Conservation (phyloP, 2,888 invertebrate genomes). For the Scelioninae gen. 1 region DNA sequence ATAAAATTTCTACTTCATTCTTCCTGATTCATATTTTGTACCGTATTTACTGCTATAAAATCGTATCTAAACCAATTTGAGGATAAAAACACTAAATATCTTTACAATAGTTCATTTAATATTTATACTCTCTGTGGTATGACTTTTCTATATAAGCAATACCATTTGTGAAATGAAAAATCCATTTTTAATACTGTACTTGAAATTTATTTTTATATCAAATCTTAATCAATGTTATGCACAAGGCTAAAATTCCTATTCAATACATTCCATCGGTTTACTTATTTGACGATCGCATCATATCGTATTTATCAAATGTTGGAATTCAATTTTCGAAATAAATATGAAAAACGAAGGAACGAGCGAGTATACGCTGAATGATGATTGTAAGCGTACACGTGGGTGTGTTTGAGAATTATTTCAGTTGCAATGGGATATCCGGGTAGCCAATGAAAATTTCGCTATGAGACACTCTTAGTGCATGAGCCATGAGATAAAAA, state of each 20-base stretch:
- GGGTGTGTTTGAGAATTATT: slow-evolving; percentile 50
- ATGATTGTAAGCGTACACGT: slow-evolving; percentile 10
- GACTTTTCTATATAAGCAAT: slow-evolving; percentile 14
- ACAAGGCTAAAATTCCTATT: slow-evolving; percentile 1
- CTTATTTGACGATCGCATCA: slow-evolving; percentile 9
- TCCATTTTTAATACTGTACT: slow-evolving; percentile 28
- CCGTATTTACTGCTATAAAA: no score
- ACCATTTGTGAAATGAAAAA: slow-evolving; percentile 32
- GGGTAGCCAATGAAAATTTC: slow-evolving; percentile 57
- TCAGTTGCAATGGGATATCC: slow-evolving; percentile 41
- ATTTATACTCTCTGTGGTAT: neutral
- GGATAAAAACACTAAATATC: neutral
- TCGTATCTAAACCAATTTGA: neutral
- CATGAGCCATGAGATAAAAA: slow-evolving; percentile 70
- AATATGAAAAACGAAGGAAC: slow-evolving; percentile 37
- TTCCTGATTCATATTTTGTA: no score
- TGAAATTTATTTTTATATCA: slow-evolving; percentile 12
- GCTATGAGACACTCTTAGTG: slow-evolving; percentile 56
- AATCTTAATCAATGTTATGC: slow-evolving; percentile 26
- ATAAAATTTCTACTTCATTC: no score
- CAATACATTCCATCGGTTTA: slow-evolving; percentile 4
- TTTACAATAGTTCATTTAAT: slow-evolving; percentile 19
- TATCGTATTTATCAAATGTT: slow-evolving; percentile 48
- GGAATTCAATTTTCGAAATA: slow-evolving; percentile 48
- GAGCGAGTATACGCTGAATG: slow-evolving; percentile 17